A percentile compares a stretch with the other conserved stretches of the same genome.
These are phyloP conservation scores for Eristalis pertinax DNA, from an alignment of 2,888 invertebrate genomes.

Conservation along the genomic window DNA sequence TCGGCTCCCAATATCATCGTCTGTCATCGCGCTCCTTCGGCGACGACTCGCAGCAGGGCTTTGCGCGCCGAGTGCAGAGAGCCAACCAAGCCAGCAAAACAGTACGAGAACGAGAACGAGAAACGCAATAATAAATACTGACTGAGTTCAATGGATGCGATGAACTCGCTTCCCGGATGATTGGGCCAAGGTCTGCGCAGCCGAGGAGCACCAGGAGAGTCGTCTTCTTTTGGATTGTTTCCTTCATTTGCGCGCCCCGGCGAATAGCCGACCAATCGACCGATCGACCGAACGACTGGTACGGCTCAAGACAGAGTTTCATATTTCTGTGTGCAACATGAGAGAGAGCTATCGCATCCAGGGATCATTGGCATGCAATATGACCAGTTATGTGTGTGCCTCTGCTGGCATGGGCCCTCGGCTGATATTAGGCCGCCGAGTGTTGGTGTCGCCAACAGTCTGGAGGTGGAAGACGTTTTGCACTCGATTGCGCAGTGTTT, in stretches of 20 bases:
- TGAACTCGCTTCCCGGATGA: conserved; percentile 67
- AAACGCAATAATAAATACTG: conserved; percentile 69
- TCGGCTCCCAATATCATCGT: conserved; percentile 65
- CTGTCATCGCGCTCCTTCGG: conserved; percentile 53
- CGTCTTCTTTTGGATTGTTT: conserved; percentile 44
- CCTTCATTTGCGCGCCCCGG: conserved; percentile 57
- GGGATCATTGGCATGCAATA: conserved; percentile 68
- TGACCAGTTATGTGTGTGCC: conserved; percentile 64
- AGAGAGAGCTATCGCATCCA: conserved; percentile 46
- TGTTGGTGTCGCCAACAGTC: conserved; percentile 69
- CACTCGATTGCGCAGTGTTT: conserved; percentile 57
- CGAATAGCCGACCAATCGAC: neutral
- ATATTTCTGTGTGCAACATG: conserved; percentile 43
- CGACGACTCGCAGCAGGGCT: neutral
- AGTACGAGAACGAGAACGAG: conserved; percentile 33
- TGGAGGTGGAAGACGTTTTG: conserved; percentile 63
- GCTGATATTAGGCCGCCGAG: conserved; percentile 61
- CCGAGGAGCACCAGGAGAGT: conserved; percentile 23
- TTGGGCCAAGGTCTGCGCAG: conserved; percentile 68
- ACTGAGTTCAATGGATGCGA: conserved; percentile 58
- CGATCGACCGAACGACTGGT: neutral
- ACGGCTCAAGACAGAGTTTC: conserved; percentile 56
- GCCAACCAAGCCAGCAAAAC: conserved; percentile 39
- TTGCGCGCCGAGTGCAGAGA: neutral
- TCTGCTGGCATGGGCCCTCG: conserved; percentile 16